phyloP scores from a whole-genome alignment of 2,113 vertebrate species.

The Oreochromis tanganicae region DNA sequence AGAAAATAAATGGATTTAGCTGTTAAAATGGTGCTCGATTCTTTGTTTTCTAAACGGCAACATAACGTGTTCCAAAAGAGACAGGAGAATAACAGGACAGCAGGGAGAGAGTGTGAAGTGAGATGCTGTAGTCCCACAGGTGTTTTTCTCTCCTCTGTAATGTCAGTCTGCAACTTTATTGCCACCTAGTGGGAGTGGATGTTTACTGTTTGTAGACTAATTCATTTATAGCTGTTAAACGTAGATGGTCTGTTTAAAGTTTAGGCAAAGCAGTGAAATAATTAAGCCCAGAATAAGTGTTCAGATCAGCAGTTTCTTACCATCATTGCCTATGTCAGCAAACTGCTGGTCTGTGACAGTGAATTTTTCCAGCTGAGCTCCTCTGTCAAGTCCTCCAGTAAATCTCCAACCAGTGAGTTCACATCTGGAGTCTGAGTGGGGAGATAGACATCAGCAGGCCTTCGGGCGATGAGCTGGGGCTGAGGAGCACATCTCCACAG shows the following conservation, averaged over 20 bases:
- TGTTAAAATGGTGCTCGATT: background rate
- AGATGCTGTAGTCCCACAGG: conserved; percentile 36
- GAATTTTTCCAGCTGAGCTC: background rate
- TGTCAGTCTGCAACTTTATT: conserved; percentile 55
- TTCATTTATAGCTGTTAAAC: background rate
- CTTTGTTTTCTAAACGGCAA: background rate
- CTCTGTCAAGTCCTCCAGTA: background rate
- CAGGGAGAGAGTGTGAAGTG: conserved; percentile 17
- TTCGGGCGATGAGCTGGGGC: background rate
- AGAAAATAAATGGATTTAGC: background rate
- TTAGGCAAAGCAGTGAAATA: background rate
- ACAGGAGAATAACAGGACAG: background rate
- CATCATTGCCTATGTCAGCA: background rate
- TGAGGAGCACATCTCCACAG: background rate
- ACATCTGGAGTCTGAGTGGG: conserved; percentile 41
- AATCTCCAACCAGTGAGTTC: conserved; percentile 8
- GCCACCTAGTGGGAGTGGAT: conserved; percentile 64
- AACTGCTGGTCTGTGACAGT: background rate
- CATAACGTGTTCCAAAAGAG: background rate
- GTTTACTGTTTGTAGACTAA: conserved; percentile 6
- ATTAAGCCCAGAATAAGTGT: background rate
- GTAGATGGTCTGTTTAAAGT: background rate
- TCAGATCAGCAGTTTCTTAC: background rate
- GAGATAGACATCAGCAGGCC: conserved; percentile 11
- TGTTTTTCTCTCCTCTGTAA: conserved; percentile 14